Evolutionary conservation across 2,888 invertebrate species (phyloP), one percentile per base, ranked within the genome.

Genomic region (Drosophila merina): DNA sequence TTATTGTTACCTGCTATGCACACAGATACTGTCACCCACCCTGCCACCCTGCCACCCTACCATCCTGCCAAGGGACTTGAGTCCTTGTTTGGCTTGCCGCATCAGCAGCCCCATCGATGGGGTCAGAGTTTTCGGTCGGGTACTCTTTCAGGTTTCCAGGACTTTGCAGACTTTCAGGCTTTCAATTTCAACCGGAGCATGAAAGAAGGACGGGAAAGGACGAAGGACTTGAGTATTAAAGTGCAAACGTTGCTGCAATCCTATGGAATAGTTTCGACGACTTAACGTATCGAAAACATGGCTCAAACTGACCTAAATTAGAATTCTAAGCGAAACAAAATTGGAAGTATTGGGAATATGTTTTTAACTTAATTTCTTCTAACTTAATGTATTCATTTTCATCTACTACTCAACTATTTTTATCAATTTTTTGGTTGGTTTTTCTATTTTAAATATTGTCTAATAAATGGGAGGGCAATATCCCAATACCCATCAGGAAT

Each of bases 1-100:
- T 75, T 79, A 64, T 63, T 63, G 74, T 66, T 66, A 58, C 62
- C 62, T 57, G 62, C 42, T 59, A 38, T 44, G 44, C 38, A 25
- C n/a, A 25, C 9, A 31, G 10, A 57, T 31, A 10, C 49, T 26
- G 38, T 47, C 20, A 50, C 44, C 28, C 30, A 55, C 14, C 14
- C 14, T 14, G 6, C 14, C 25, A 12, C 26, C 8, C 12, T 47
- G 49, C 40, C 33, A 33, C 1, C 4, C 10, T n/a, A 5, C n/a
- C 36, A 2, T n/a, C n/a, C n/a, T n/a, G n/a, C n/a, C n/a, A n/a
- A 5, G 25, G 31, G 36, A 59, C 57, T 64, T 56, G 50, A 57
- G 31, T 47, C 64, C 70, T 75, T 67, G 62, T 47, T 68, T 52
- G 70, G 58, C 50, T 59, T 57, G 56, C 38, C 55, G 54, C 57